Percentiles rank a stretch among this genome's conserved stretches.
These are phyloP conservation scores for Meteorus cinctellus DNA, from an alignment of 2,888 invertebrate genomes.

Conservation along the genomic window DNA sequence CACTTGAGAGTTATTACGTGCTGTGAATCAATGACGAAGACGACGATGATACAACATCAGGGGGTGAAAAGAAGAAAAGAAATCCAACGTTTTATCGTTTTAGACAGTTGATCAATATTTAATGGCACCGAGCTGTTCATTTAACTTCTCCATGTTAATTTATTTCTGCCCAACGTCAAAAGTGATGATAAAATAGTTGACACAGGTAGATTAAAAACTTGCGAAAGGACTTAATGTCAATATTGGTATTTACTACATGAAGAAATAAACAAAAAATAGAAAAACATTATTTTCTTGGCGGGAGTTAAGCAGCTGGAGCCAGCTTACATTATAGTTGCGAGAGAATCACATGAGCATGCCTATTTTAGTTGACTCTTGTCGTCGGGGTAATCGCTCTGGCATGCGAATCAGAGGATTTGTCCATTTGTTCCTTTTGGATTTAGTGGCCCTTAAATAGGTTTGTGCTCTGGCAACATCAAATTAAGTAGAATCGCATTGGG, in stretches of 20 bases:
- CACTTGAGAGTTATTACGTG: conserved; percentile 36
- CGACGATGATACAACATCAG: background rate
- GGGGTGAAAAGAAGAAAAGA: background rate
- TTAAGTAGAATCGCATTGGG: background rate
- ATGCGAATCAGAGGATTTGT: conserved; percentile 17
- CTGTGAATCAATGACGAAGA: conserved; percentile 25
- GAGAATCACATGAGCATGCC: conserved; percentile 46
- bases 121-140: background rate
- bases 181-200: background rate
- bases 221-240: background rate
- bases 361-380: conserved; percentile 55
- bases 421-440: conserved; percentile 25
- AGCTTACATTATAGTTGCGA: background rate
- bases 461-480: background rate
- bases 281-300: background rate
- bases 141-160: background rate
- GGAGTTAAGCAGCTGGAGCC: background rate
- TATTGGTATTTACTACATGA: background rate
- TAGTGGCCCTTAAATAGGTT: conserved; percentile 30
- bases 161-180: background rate
- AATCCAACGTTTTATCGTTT: background rate
- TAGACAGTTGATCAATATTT: conserved; percentile 6
- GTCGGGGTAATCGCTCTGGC: conserved; percentile 59
- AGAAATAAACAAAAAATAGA: background rate
- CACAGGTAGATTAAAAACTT: background rate